Evolutionary conservation across 2,888 invertebrate genomes (phyloP).

Genomic region (Clivina fossor): DNA sequence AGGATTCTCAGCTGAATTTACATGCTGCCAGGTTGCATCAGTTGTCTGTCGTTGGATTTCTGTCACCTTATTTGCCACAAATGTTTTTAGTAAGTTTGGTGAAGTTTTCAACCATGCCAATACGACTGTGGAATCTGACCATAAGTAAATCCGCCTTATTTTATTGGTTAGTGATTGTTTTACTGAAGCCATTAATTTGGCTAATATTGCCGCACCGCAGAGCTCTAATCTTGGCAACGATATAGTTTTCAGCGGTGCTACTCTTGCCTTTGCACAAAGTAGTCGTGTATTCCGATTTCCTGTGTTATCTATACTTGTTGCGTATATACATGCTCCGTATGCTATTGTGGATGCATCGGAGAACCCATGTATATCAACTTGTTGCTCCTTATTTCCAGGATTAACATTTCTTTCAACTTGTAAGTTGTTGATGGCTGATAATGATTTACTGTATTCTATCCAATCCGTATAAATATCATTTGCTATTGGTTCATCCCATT

Average conservation of each 20-base stretch:
- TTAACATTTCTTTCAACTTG: constrained; percentile 1
- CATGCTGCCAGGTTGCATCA: constrained; percentile 14
- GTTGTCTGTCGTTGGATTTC: constrained; percentile 3
- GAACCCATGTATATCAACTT: constrained; percentile 38
- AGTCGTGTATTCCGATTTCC: constrained; percentile 26
- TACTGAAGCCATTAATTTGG: constrained; percentile 1
- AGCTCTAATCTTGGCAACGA: constrained; percentile 42
- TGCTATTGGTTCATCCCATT: constrained; percentile 34
- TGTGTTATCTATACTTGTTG: constrained; percentile 23
- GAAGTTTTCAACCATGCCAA: constrained; percentile 36
- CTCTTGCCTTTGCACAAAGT: constrained; percentile 42
- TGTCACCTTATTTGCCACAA: constrained; percentile 13
- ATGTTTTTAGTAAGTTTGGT: constrained; percentile 14
- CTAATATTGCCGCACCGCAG: constrained; percentile 38
- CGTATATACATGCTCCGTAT: constrained; percentile 40
- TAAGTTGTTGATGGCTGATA: neutral
- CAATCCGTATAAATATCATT: constrained; percentile 18
- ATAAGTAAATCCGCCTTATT: constrained; percentile 26
- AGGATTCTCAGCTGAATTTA: constrained; percentile 32
- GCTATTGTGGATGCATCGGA: constrained; percentile 38
- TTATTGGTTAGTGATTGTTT: constrained; percentile 11
- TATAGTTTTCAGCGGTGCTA: constrained; percentile 42
- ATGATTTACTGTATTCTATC: constrained; percentile 12
- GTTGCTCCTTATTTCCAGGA: neutral
- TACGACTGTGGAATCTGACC: constrained; percentile 38